These are phyloP conservation scores for Typhlomys cinereus DNA, from an alignment of 2,113 vertebrate genomes.

Conservation along the genomic window DNA sequence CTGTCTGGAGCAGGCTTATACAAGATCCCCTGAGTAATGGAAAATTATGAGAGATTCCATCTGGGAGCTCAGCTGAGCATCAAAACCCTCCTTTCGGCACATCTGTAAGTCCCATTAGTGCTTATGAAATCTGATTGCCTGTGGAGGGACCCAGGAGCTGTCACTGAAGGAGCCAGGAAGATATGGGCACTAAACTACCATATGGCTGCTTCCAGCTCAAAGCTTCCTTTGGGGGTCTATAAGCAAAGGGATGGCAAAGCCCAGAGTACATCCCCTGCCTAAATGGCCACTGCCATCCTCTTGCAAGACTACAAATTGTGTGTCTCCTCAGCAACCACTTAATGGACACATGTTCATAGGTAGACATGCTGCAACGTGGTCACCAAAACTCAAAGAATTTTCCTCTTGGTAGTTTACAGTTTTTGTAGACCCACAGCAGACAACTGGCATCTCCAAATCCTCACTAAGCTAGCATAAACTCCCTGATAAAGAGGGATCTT, in stretches of 20 bases:
- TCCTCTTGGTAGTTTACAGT: neutral
- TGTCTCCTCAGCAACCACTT: neutral
- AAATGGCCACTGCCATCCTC: neutral
- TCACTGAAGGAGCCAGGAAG: neutral
- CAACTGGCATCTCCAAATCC: constrained; percentile 20
- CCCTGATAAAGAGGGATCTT: neutral
- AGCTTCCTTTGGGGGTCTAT: neutral
- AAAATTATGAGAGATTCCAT: constrained; percentile 57
- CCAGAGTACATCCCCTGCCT: neutral
- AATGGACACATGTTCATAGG: accelerated
- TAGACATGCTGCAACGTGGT: neutral
- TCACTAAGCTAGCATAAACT: neutral
- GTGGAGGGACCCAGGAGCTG: neutral
- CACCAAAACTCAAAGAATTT: neutral
- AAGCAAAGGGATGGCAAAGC: neutral
- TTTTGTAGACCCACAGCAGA: neutral
- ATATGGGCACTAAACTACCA: neutral
- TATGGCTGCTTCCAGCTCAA: neutral
- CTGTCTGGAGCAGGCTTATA: constrained; percentile 53
- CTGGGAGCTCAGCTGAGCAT: constrained; percentile 11
- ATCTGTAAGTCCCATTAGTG: constrained; percentile 62
- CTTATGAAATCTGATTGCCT: neutral
- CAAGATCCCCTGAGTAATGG: constrained; percentile 44
- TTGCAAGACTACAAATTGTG: accelerated
- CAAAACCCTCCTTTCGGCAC: constrained; percentile 9